These are phyloP conservation scores for Lamellibrachia luymesi DNA, from an alignment of 1,140 invertebrate species.

Conservation along the genomic window DNA sequence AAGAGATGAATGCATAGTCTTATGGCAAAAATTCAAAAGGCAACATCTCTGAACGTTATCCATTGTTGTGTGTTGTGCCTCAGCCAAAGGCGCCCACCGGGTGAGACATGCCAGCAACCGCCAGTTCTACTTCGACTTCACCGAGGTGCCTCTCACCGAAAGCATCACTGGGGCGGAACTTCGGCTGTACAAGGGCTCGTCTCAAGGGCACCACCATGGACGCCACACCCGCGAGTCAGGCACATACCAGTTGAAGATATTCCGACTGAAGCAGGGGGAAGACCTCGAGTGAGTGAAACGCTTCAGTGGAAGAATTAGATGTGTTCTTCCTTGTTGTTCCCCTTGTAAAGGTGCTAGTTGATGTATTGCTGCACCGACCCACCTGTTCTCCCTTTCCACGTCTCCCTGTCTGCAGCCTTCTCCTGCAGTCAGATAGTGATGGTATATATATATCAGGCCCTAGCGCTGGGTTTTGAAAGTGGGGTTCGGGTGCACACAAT, in stretches of 20 bases:
- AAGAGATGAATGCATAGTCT: too few species aligned
- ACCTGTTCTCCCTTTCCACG: too few species aligned
- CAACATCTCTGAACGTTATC: too few species aligned
- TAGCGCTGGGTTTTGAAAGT: too few species aligned
- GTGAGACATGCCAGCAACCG: slow-evolving; percentile 69
- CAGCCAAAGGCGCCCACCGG: slow-evolving; percentile 44
- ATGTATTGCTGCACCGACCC: too few species aligned
- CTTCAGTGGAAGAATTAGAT: not conserved
- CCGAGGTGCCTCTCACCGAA: slow-evolving; percentile 75
- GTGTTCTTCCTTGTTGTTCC: too few species aligned
- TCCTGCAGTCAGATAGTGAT: too few species aligned
- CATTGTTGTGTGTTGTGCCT: slow-evolving; percentile 18
- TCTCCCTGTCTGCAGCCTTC: too few species aligned
- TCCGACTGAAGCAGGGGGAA: slow-evolving; percentile 40
- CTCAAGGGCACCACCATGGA: not conserved
- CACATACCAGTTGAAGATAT: slow-evolving; percentile 29
- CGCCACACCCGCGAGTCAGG: not conserved
- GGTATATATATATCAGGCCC: too few species aligned
- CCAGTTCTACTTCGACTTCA: slow-evolving; percentile 87
- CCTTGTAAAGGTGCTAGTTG: too few species aligned
- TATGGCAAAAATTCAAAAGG: too few species aligned
- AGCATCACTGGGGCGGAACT: slow-evolving; percentile 81
- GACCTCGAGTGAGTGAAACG: slow-evolving; percentile 49
- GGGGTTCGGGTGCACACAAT: too few species aligned
- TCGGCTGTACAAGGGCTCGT: slow-evolving; percentile 69